Evolutionary conservation across 2,888 invertebrate genomes (phyloP), one percentile per base, ranked within the genome.

Genomic region (Drosophila algonquin): DNA sequence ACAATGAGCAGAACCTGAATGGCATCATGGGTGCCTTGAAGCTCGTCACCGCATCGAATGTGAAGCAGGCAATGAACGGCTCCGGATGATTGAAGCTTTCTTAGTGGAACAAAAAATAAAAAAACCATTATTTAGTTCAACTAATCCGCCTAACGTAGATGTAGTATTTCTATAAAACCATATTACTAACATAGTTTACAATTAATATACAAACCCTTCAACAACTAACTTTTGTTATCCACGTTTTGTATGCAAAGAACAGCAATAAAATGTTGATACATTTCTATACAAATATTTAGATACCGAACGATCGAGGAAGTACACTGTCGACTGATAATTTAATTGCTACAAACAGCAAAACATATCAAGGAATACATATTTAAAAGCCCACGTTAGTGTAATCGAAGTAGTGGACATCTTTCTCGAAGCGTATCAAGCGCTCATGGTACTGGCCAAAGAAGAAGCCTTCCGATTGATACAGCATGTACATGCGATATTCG

Each of bases 1-100:
- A 92, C 55, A 89, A 89, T 30, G 92, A 92, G 76, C 83, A 90
- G n/a, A 92, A 90, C 74, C 80, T 92, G 9, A 91, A 91, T 40
- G 90, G 89, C 24, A 92, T 92, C 40, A 78, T 91, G 48, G 82
- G 85, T 16, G 92, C 92, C 1, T 76, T 92, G n/a, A 92, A 92
- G 69, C 73, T 91, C 63, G 92, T 90, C n/a, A 90, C 91, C 67
- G 91, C 91, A n/a, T 90, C 92, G 32, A 92, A 92, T 79, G 90
- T 92, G 44, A 90, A 92, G 75, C 92, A 92, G 78, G 92, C 92
- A n/a, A 92, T 93, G 63, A 91, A 92, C 73, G 90, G 91, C 44
- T 88, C 92, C 30, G 72, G 78, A 71, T 86, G 83, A 86, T 55
- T 58, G 40, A 32, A 64, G 52, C 63, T 68, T 55, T 82, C 54